Percentiles rank a stretch among this genome's conserved stretches.
Evolutionary conservation across 2,888 invertebrate species (phyloP).

Genomic region (Copidosoma aretas): DNA sequence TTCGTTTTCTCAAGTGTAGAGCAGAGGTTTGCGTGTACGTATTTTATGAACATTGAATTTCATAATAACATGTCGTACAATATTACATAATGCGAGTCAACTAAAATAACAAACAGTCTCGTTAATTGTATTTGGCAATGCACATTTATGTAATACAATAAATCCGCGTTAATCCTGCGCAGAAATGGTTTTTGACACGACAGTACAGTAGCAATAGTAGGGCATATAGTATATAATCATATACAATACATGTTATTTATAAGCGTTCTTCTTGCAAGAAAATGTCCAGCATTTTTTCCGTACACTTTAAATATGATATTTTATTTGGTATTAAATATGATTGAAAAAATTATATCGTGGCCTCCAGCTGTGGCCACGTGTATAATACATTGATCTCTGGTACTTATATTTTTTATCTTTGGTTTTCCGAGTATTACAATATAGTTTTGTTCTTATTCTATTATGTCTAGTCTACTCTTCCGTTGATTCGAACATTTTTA

Average conservation of each 20-base stretch:
- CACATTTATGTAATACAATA: slow-evolving; percentile 6
- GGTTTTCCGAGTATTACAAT: not conserved
- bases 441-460: not conserved
- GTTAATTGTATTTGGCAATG: slow-evolving; percentile 7
- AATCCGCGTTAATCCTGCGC: slow-evolving; percentile 10
- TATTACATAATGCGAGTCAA: slow-evolving; percentile 7
- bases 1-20: not conserved
- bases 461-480: slow-evolving; percentile 15
- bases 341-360: slow-evolving; percentile 25
- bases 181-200: not conserved
- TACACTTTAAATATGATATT: not conserved
- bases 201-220: too few relatives aligned
- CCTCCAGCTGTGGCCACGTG: not conserved
- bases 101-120: slow-evolving; percentile 31
- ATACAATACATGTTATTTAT: too few relatives aligned
- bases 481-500: slow-evolving; percentile 19
- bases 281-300: not conserved
- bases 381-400: not conserved
- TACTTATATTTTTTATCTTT: too few relatives aligned
- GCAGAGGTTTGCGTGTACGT: not conserved
- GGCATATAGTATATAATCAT: too few relatives aligned
- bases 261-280: slow-evolving; percentile 1
- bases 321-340: not conserved
- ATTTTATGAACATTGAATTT: not conserved
- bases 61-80: slow-evolving; percentile 1